These are phyloP conservation scores for Ramphastos sulfuratus DNA, from an alignment of 2,113 vertebrate species.

Conservation along the genomic window DNA sequence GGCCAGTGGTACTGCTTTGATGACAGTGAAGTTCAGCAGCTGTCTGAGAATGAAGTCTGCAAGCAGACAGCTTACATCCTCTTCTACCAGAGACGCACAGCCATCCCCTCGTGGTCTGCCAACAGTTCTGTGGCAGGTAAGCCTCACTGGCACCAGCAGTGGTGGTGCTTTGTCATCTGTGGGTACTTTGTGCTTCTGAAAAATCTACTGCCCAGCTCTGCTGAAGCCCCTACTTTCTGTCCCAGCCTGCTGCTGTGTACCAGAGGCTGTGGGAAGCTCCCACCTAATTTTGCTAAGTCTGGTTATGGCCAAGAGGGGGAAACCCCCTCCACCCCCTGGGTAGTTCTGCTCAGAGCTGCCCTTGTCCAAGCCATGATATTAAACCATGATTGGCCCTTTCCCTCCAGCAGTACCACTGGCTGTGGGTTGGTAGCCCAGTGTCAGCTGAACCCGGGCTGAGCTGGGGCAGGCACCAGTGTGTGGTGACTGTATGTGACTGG, in stretches of 20 bases:
- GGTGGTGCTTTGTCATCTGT: background rate
- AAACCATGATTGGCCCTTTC: rapidly evolving
- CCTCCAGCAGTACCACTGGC: background rate
- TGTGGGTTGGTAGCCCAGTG: rapidly evolving
- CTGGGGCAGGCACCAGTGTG: background rate
- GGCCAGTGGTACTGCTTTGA: slow-evolving; percentile 99
- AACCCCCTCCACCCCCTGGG: rapidly evolving
- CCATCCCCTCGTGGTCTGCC: slow-evolving; percentile 95
- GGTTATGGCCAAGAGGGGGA: background rate
- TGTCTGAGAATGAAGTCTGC: slow-evolving; percentile 92
- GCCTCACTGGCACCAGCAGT: background rate
- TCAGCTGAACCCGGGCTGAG: background rate
- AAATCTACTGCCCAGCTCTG: background rate
- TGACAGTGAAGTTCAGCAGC: slow-evolving; percentile 92
- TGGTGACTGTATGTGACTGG: background rate
- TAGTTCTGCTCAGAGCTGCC: background rate
- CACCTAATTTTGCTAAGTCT: too few relatives aligned
- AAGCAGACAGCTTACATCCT: slow-evolving; percentile 95
- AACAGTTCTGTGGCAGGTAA: slow-evolving; percentile 97
- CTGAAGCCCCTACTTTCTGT: background rate
- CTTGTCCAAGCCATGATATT: background rate
- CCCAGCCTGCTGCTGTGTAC: background rate
- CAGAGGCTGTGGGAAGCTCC: too few relatives aligned
- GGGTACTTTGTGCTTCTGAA: background rate
- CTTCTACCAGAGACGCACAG: slow-evolving; percentile 95